phyloP scores from a whole-genome alignment of 2,113 vertebrate species.

The Petromus typicus region DNA sequence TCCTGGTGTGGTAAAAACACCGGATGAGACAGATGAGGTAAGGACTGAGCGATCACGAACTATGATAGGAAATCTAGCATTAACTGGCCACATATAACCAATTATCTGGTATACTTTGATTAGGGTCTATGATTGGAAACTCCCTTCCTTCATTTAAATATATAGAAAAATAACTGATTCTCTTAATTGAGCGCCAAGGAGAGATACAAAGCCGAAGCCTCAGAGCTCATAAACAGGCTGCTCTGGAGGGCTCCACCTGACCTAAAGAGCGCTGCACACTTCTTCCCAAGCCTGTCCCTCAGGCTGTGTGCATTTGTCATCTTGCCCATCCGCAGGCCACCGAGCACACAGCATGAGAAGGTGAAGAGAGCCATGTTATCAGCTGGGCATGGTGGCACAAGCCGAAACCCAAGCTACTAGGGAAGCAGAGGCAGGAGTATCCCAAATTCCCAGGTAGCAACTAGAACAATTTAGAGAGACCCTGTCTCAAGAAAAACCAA shows the following conservation, averaged over 20 bases:
- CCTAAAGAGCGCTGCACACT: not conserved
- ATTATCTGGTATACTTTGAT: not conserved
- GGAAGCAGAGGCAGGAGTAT: not conserved
- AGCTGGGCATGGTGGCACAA: not conserved
- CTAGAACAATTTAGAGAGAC: not conserved
- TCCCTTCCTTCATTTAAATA: not conserved
- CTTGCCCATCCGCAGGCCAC: not conserved
- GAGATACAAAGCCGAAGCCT: not conserved
- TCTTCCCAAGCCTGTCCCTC: not conserved
- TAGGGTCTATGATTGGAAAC: not conserved
- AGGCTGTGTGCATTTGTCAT: rapidly evolving
- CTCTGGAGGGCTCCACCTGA: not conserved
- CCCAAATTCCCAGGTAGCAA: not conserved
- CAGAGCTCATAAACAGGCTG: not conserved
- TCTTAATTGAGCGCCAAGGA: not conserved
- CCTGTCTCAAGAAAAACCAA: not conserved
- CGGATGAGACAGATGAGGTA: not conserved
- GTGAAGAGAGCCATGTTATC: not conserved
- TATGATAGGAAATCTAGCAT: not conserved
- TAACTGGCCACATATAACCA: not conserved
- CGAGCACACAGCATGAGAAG: not conserved
- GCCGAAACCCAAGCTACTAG: not conserved
- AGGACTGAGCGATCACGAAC: not conserved
- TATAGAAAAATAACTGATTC: not conserved
- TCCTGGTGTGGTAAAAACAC: not conserved